Percentiles rank a stretch among this genome's conserved stretches.
Evolutionary conservation across 2,888 invertebrate genomes (phyloP).

Genomic region (Leucophenga maculata): DNA sequence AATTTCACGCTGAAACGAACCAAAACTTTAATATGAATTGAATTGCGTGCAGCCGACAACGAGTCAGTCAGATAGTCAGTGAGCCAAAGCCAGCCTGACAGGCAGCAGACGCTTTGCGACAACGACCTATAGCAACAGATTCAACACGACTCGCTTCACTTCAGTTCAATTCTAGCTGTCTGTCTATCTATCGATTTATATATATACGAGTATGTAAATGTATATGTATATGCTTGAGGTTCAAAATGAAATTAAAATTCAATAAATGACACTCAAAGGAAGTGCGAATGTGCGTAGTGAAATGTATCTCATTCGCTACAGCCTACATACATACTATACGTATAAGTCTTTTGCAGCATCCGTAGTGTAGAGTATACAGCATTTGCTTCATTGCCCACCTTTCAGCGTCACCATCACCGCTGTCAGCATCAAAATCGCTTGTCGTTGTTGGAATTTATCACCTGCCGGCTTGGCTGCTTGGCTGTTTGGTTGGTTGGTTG

Average conservation of each 20-base stretch:
- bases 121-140: too few relatives aligned
- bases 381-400: not conserved
- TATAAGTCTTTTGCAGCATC: not conserved
- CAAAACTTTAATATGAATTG: constrained; percentile 64
- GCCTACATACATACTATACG: constrained; percentile 11
- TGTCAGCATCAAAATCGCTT: not conserved
- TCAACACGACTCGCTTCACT: not conserved
- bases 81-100: not conserved
- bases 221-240: not conserved
- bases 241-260: constrained; percentile 58
- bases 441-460: constrained; percentile 55
- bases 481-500: not conserved
- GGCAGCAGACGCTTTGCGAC: not conserved
- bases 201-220: not conserved
- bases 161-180: not conserved
- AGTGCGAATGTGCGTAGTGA: constrained; percentile 32
- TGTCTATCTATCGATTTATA: constrained; percentile 53
- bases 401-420: constrained; percentile 36
- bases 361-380: not conserved
- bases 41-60: constrained; percentile 43
- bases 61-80: constrained; percentile 37
- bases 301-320: constrained; percentile 27
- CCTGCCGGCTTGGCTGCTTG: constrained; percentile 39
- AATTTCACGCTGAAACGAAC: constrained; percentile 65
- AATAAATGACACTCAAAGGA: constrained; percentile 55